These are phyloP conservation scores for Macrobrachium nipponense DNA, from an alignment of 1,140 invertebrate species.

Conservation along the genomic window DNA sequence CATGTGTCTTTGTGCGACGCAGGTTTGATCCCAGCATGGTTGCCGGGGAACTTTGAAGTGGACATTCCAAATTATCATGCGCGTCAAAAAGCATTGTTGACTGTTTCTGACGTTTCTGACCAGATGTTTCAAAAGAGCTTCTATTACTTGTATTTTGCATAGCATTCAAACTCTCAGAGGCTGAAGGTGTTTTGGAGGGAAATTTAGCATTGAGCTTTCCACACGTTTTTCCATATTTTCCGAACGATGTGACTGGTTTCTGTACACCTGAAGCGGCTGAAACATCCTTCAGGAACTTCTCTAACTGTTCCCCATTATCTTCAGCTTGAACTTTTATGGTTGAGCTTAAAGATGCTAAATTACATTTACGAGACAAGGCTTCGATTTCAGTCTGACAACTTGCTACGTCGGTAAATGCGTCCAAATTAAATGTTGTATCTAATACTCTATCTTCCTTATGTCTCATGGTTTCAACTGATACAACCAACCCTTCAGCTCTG, in stretches of 20 bases:
- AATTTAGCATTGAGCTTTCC: slow-evolving; percentile 20
- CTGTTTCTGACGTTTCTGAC: too few relatives aligned
- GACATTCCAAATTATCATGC: background rate
- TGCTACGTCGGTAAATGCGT: slow-evolving; percentile 50
- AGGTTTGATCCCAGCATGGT: slow-evolving; percentile 26
- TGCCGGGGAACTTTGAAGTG: background rate
- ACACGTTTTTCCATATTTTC: slow-evolving; percentile 44
- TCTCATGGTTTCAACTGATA: background rate
- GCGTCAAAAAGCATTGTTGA: too few relatives aligned
- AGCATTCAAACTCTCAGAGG: slow-evolving; percentile 31
- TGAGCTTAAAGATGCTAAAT: background rate
- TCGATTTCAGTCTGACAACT: slow-evolving; percentile 52
- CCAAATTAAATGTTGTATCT: slow-evolving; percentile 33
- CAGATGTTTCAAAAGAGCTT: too few relatives aligned
- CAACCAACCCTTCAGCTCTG: background rate
- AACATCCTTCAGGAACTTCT: slow-evolving; percentile 47
- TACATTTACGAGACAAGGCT: slow-evolving; percentile 35
- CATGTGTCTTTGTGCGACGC: slow-evolving; percentile 40
- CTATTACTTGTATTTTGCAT: background rate
- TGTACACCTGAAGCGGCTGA: slow-evolving; percentile 34
- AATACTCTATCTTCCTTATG: background rate
- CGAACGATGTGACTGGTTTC: slow-evolving; percentile 20
- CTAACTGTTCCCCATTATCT: slow-evolving; percentile 39
- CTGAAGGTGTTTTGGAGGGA: slow-evolving; percentile 19
- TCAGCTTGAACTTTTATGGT: background rate